A percentile compares a stretch with the other conserved stretches of the same genome.
Evolutionary conservation across 2,888 invertebrate species (phyloP).

Genomic region (Lepidochrysops patricia): DNA sequence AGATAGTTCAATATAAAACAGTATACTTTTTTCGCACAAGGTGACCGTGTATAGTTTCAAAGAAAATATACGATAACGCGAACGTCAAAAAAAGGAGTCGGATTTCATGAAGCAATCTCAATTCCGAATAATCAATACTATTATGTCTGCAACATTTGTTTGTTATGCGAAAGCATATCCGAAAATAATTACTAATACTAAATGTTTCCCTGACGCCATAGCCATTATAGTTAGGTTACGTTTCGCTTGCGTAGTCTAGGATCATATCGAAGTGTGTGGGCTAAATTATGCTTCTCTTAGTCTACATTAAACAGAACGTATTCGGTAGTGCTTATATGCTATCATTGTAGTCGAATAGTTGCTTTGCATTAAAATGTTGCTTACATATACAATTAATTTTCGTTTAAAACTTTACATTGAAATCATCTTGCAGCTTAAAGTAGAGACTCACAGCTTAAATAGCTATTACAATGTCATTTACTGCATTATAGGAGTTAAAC

Average conservation of each 20-base stretch:
- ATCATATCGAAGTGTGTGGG: slow-evolving; percentile 27
- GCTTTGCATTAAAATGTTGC: neutral
- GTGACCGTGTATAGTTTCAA: neutral
- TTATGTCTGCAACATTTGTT: neutral
- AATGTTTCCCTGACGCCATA: slow-evolving; percentile 53
- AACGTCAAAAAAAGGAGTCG: neutral
- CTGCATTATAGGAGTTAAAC: no score
- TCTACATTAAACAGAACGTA: slow-evolving; percentile 21
- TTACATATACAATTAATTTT: neutral
- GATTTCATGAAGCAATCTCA: neutral
- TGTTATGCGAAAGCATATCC: slow-evolving; percentile 10
- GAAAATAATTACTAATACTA: slow-evolving; percentile 41
- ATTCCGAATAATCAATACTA: neutral
- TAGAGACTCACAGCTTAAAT: no score
- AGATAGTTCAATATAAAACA: no score
- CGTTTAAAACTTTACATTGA: neutral
- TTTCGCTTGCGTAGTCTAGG: slow-evolving; percentile 28
- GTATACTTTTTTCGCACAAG: no score
- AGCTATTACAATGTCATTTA: neutral
- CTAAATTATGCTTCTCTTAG: slow-evolving; percentile 23
- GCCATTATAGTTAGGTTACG: slow-evolving; percentile 49
- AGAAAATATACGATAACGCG: neutral
- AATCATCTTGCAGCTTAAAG: neutral
- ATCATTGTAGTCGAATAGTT: neutral
- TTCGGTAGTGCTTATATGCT: slow-evolving; percentile 2